Evolutionary conservation across 2,113 vertebrate genomes (phyloP).

Genomic region (Tachysurus vachellii): DNA sequence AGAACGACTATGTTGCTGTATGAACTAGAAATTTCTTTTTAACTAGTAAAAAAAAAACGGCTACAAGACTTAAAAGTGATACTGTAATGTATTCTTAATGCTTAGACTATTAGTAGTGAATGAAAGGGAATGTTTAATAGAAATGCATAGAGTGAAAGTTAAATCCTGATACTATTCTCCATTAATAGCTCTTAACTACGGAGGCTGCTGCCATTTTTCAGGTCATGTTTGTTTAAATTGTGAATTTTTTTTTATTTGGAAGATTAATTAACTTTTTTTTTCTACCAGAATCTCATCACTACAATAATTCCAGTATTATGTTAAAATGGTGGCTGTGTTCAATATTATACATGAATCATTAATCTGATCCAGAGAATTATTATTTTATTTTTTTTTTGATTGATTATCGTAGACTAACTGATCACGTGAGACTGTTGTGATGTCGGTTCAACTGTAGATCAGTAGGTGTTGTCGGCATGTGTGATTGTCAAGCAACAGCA

Average conservation of each 20-base stretch:
- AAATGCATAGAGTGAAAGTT: neutral
- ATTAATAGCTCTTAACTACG: neutral
- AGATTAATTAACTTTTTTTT: neutral
- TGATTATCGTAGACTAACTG: neutral
- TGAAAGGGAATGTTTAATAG: neutral
- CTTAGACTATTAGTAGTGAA: neutral
- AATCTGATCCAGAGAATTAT: neutral
- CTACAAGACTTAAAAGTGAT: neutral
- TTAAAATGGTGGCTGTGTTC: neutral
- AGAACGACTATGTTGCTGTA: conserved; percentile 2
- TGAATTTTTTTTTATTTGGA: neutral
- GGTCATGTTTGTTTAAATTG: neutral
- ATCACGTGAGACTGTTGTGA: neutral
- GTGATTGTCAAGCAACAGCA: neutral
- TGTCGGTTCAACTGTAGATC: neutral
- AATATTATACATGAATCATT: neutral
- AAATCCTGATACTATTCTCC: neutral
- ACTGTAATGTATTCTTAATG: neutral
- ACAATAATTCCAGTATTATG: neutral
- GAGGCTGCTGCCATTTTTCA: neutral
- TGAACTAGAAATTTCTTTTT: neutral
- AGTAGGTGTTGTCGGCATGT: neutral
- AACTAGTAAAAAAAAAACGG: neutral
- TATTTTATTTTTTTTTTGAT: neutral
- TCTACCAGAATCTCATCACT: neutral